Evolutionary conservation across 2,113 vertebrate species (phyloP).

Genomic region (Nothobranchius furzeri): DNA sequence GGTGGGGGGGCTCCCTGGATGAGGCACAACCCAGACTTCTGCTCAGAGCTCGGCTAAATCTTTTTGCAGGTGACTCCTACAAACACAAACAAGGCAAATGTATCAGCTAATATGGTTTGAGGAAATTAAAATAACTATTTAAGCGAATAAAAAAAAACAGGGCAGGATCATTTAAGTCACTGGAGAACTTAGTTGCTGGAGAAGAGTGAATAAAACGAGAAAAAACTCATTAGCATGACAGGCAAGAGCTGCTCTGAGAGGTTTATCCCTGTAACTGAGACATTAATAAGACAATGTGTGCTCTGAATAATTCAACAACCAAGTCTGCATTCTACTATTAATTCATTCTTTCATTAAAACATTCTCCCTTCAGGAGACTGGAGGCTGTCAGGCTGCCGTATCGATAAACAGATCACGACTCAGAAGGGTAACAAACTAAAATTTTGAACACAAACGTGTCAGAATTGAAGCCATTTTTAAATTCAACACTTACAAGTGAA

Average conservation of each 20-base stretch:
- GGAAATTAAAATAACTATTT: neutral
- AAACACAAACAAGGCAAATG: slow-evolving; percentile 18
- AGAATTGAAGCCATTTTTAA: too few species aligned
- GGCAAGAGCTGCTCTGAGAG: slow-evolving; percentile 14
- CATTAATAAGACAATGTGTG: slow-evolving; percentile 39
- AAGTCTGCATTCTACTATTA: slow-evolving; percentile 26
- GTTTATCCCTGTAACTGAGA: slow-evolving; percentile 29
- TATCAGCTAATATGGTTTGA: neutral
- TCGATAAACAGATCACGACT: neutral
- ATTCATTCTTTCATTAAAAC: slow-evolving; percentile 30
- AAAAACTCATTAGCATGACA: neutral
- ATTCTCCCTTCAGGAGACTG: slow-evolving; percentile 8
- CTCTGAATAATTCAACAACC: slow-evolving; percentile 48
- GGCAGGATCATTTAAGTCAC: too few species aligned
- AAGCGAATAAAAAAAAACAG: neutral
- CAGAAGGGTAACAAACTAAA: neutral
- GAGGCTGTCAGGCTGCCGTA: neutral
- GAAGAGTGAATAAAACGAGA: neutral
- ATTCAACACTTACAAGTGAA: too few species aligned
- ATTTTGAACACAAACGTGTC: neutral
- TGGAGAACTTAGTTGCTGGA: neutral
- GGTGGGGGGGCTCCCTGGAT: slow-evolving; percentile 86
- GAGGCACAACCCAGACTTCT: slow-evolving; percentile 93
- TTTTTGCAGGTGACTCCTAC: slow-evolving; percentile 94
- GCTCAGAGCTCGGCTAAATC: slow-evolving; percentile 92